Base-by-base conservation (phyloP, 2,113 vertebrate species). In the Motacilla alba region DNA sequence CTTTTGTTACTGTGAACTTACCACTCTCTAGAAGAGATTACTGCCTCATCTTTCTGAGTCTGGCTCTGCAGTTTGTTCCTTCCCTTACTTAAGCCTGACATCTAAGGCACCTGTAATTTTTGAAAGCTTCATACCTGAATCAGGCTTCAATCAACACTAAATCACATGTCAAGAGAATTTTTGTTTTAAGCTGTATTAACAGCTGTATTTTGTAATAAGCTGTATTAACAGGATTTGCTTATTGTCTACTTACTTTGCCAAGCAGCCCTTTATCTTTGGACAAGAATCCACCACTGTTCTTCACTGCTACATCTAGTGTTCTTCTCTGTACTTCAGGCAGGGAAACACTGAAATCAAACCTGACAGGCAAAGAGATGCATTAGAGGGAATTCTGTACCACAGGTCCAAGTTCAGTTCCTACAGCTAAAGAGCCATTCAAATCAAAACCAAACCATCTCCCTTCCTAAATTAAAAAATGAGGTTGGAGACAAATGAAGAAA, bases 241-340 rank as follows among this genome's bases (percentile, higher is more conserved):
- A 12, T 83, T 50, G 21, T 59, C 50, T 69, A 95, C 97, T 96
- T 94, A 99, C 99, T 98, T 99, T 99, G 97, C 99, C 99, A 84
- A 99, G 99, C 53, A 99, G 98, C 59, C 99, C 99, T 97, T 99
- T 99, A 97, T 99, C 98, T 98, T 99, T 99, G 96, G 99, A 99
- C 90, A 99, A 96, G 95, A 99, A 98, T 58, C 99, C 98, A 8
- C 99, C 99, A 10, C 99, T 98, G 94, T 99, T 99, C 98, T 99
- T 99, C 90, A 99, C 99, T 0, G 99, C 99, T 16, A 99, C 99
- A 46, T 99, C 99, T 95, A 99, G 97, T 6, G 98, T 99, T 86
- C 99, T 98, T 82, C 98, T 98, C 95, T 99, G 98, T 44, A 99
- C 98, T 89, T 99, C 99, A 46, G 98, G 98, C 18, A 99, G 83